A percentile compares a stretch with the other conserved stretches of the same genome.
phyloP scores from a whole-genome alignment of 2,888 invertebrate genomes.

The Agrochola litura region DNA sequence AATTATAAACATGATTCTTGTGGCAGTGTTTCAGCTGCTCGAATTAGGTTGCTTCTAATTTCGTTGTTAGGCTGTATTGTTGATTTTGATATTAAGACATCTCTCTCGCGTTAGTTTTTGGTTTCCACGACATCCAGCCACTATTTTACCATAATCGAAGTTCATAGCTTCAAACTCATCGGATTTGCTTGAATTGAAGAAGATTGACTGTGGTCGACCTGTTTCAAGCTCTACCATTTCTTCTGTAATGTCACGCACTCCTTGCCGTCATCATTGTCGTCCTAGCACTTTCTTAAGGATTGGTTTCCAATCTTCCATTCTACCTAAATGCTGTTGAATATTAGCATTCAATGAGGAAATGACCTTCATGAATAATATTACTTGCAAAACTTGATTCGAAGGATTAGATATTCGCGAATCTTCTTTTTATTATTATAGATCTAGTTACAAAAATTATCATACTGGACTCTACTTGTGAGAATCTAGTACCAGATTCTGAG shows the following conservation, averaged over 20 bases:
- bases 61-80: not conserved
- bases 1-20: not conserved
- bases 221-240: not conserved
- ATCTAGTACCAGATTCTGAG: not conserved
- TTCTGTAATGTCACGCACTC: not conserved
- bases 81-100: not conserved
- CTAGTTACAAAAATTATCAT: conserved; percentile 5
- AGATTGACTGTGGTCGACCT: not conserved
- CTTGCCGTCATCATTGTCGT: not conserved
- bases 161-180: not conserved
- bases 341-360: conserved; percentile 7
- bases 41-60: not conserved
- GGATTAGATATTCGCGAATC: not conserved
- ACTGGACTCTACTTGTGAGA: not conserved
- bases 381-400: conserved; percentile 18
- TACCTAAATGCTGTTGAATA: not conserved
- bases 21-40: not conserved
- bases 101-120: not conserved
- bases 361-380: conserved; percentile 6
- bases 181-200: not conserved
- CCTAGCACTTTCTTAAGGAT: not conserved
- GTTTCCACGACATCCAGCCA: not conserved
- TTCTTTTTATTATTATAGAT: conserved; percentile 17
- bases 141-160: not conserved
- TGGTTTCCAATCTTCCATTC: not conserved